Base-by-base conservation (phyloP, 2,888 invertebrate species). In the Melieria picta region DNA sequence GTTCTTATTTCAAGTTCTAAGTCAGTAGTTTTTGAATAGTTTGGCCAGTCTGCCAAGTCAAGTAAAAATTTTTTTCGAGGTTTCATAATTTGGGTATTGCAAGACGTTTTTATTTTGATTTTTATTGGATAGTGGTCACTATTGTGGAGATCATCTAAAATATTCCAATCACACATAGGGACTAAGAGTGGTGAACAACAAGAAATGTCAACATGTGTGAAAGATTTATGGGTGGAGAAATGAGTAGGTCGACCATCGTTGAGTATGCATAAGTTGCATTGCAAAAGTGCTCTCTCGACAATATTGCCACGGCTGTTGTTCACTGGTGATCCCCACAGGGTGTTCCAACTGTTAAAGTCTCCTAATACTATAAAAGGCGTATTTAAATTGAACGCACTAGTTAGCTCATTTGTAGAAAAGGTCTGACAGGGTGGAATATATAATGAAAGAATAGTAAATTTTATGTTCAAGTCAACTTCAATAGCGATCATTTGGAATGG, bases 181-280 rank as follows among this genome's bases (percentile, higher is more conserved):
- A 63, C 50, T 3, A 76, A 42, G 5, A 56, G 13, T 9, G 73
- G 62, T 7, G 74, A 74, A 16, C 71, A 65, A 11, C 69, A 58
- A 1, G 75, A 72, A 10, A 75, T 13, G 30, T 75, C 70, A 4
- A 76, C 55, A 43, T 74, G 71, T 1, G 74, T 68, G 1, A 72
- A 64, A 1, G 72, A 56, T 9, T 56, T 16, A 13, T 74, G 75
- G 4, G 73, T 75, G 1, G 71, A 73, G 9, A 74, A 69, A 55
- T 74, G 74, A 1, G 72, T 72, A 0, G 73, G 73, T 1, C 62
- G 58, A n/a, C 69, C 74, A 57, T 74, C 69, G 47, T 73, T 74
- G 10, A 73, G 30, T 4, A 74, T 56, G 5, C 57, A 56, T 42
- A 74, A 55, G 30, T 74, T 52, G 11, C 72, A 69, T 43, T 16